A percentile compares a stretch with the other conserved stretches of the same genome.
These are phyloP conservation scores for Drosophila hydei DNA, from an alignment of 1,140 invertebrate genomes.

Conservation along the genomic window DNA sequence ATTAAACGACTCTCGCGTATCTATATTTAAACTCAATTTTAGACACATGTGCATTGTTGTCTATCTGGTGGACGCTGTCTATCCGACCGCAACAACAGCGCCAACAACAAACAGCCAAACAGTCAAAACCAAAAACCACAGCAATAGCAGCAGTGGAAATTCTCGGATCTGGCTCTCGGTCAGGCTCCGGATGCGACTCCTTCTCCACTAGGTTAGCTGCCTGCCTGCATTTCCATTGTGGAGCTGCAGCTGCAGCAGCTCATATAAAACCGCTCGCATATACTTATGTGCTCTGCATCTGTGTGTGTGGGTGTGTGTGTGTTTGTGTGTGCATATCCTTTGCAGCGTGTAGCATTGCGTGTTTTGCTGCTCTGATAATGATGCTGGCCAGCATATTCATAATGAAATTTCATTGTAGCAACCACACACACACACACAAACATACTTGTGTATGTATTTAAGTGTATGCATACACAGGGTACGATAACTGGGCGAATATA, in stretches of 20 bases:
- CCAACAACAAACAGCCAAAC: constrained; percentile 72
- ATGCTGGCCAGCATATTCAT: constrained; percentile 80
- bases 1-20: constrained; percentile 27
- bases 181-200: constrained; percentile 6
- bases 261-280: constrained; percentile 77
- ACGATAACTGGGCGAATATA: constrained; percentile 34
- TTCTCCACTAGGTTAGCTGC: constrained; percentile 27
- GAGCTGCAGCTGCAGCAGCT: constrained; percentile 46
- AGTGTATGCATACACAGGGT: constrained; percentile 55
- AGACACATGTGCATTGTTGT: constrained; percentile 80
- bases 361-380: constrained; percentile 80
- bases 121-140: constrained; percentile 75
- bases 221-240: constrained; percentile 37
- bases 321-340: constrained; percentile 70
- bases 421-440: constrained; percentile 38
- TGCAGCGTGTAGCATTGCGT: constrained; percentile 73
- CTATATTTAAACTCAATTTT: constrained; percentile 81
- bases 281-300: constrained; percentile 50
- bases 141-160: constrained; percentile 57
- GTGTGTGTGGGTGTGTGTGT: constrained; percentile 21
- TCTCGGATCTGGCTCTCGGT: constrained; percentile 15
- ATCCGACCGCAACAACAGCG: constrained; percentile 77
- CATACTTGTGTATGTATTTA: constrained; percentile 43
- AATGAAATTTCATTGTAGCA: constrained; percentile 80
- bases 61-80: constrained; percentile 77